phyloP scores from a whole-genome alignment of 2,113 vertebrate genomes.

The Podocnemis expansa region DNA sequence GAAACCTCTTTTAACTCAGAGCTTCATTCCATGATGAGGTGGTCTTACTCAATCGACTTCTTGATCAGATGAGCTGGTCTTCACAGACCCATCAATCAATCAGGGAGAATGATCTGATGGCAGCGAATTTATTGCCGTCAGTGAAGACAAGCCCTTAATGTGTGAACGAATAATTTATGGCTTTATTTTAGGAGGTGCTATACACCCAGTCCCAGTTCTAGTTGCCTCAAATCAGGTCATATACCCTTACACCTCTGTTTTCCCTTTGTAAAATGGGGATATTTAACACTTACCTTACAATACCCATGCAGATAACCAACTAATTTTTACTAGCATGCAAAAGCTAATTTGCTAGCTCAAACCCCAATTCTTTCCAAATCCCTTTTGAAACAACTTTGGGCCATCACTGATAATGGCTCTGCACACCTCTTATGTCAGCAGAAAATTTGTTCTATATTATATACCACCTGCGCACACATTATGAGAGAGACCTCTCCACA shows the following conservation, averaged over 20 bases:
- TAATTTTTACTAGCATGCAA: neutral
- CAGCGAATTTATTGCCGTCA: too few species aligned
- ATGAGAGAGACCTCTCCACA: neutral
- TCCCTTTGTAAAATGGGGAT: fast-evolving
- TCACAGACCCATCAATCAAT: too few species aligned
- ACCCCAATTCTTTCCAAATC: neutral
- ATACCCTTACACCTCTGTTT: neutral
- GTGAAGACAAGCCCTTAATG: neutral
- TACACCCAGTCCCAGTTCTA: neutral
- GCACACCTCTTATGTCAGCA: neutral
- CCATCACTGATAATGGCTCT: neutral
- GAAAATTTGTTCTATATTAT: neutral
- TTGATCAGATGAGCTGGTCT: too few species aligned
- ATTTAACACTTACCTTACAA: neutral
- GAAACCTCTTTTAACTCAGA: too few species aligned
- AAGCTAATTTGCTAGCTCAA: neutral
- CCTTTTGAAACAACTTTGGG: neutral
- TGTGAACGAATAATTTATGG: too few species aligned
- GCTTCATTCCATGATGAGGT: too few species aligned
- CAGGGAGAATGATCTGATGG: too few species aligned
- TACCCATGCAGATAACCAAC: neutral
- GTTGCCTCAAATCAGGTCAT: neutral
- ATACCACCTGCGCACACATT: neutral
- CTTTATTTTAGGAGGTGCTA: neutral
- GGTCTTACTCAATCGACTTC: too few species aligned